These are phyloP conservation scores for Megastigmus dorsalis DNA, from an alignment of 2,888 invertebrate genomes.

Conservation along the genomic window DNA sequence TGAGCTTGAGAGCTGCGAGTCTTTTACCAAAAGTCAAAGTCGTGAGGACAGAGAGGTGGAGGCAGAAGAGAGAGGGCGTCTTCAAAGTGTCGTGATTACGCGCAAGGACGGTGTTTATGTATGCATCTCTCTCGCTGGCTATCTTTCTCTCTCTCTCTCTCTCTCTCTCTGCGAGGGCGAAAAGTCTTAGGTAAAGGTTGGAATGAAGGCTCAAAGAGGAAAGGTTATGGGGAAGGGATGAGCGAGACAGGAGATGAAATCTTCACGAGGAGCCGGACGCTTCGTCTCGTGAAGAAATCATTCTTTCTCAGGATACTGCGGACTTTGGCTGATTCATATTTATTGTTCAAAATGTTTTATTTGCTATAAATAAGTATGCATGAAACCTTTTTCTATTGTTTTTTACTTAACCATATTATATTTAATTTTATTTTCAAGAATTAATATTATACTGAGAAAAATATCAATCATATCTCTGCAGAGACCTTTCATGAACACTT, in stretches of 20 bases:
- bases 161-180: too few relatives aligned
- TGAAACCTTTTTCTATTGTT: too few relatives aligned
- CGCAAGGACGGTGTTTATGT: background rate
- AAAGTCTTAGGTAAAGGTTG: background rate
- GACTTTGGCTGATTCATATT: background rate
- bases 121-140: too few relatives aligned
- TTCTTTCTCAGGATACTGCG: background rate
- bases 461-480: too few relatives aligned
- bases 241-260: too few relatives aligned
- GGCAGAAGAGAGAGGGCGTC: background rate
- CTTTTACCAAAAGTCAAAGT: slow-evolving; percentile 26
- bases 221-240: background rate
- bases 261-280: background rate
- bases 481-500: too few relatives aligned
- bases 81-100: slow-evolving; percentile 40
- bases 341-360: background rate
- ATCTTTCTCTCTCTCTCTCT: too few relatives aligned
- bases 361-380: background rate
- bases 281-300: background rate
- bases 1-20: background rate
- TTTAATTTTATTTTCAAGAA: too few relatives aligned
- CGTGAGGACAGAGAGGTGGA: background rate
- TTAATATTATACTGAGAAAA: too few relatives aligned
- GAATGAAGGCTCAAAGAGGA: background rate
- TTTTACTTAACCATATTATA: too few relatives aligned